Base-by-base conservation (phyloP, 2,797 vertebrate species). In the Todus mexicanus region DNA sequence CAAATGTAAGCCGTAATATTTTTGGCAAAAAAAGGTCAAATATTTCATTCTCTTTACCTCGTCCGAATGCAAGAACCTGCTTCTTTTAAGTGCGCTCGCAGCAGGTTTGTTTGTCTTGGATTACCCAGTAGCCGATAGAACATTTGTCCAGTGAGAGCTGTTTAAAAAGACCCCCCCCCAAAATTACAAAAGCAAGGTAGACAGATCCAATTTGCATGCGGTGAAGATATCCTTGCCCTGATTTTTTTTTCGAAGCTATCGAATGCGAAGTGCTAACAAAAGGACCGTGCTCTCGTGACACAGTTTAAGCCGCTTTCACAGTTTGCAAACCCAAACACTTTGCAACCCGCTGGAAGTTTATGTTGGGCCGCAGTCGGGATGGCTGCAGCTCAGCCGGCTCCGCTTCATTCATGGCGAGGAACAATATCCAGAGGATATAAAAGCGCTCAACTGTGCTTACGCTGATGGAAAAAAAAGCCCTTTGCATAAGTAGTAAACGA, bases 1-100 rank as follows among this genome's bases (percentile, higher is more conserved):
- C 97, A 98, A 98, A 97, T 97, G 97, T 91, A 93, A 93, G 78
- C 91, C 95, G 92, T 96, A 94, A 97, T 95, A 96, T 91, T 81
- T 94, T 93, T 97, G 96, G 97, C 95, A 90, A 97, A 97, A 78
- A 50, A 38, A 37, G 95, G 96, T 95, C 71, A 89, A 96, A 96
- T 93, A 94, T 93, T 95, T 94, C 96, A 90, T 95, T 92, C 86
- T 94, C 83, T 95, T 76, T 85, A 81, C 91, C 82, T 73, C 11
- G 1, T 90, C 89, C 70, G 53, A 86, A 91, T 63, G 53, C 18
- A 29, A 75, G 90, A 86, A 93, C 86, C 91, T 65, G 18, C 80
- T 29, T 22, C 90, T 94, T 80, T 68, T 22, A 94, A 87, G 84
- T 35, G 74, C 40, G 4, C 70, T 81, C 38, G 11, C 85, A 57